A percentile compares a stretch with the other conserved stretches of the same genome.
Evolutionary conservation across 2,797 vertebrate species (phyloP).

Genomic region (Dromococcyx pavoninus): DNA sequence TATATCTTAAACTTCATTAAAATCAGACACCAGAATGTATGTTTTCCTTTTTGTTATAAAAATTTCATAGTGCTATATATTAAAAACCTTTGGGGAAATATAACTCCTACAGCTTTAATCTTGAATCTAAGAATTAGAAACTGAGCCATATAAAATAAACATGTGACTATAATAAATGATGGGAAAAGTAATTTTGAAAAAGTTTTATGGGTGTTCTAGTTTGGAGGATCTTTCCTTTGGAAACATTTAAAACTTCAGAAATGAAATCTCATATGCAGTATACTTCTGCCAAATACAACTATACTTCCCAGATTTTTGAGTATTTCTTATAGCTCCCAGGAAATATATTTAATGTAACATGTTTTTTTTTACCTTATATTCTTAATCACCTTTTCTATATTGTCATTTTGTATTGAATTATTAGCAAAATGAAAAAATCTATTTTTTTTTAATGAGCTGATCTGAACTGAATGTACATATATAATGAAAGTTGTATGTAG

Average conservation of each 20-base stretch:
- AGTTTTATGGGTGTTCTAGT: not conserved
- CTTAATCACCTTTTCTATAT: not conserved
- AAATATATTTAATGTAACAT: not conserved
- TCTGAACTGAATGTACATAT: not conserved
- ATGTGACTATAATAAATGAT: not conserved
- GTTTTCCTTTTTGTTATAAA: slow-evolving; percentile 41
- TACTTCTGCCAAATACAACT: not conserved
- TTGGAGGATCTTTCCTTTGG: not conserved
- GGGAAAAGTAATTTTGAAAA: not conserved
- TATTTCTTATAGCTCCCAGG: not conserved
- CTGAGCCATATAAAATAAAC: slow-evolving; percentile 25
- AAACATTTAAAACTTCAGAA: not conserved
- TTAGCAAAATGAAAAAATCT: not conserved
- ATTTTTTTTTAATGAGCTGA: not conserved
- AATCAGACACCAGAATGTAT: not conserved
- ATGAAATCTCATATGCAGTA: not conserved
- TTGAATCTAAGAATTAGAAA: not conserved
- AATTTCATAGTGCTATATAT: slow-evolving; percentile 31
- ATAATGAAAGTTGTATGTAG: not conserved
- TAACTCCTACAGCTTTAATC: slow-evolving; percentile 4
- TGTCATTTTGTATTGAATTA: not conserved
- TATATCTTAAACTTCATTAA: slow-evolving; percentile 29
- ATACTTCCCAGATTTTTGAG: not conserved
- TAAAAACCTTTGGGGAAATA: slow-evolving; percentile 55
- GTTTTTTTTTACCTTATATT: not conserved